Evolutionary conservation across 2,888 invertebrate species (phyloP).

Genomic region (Lingula anatina): DNA sequence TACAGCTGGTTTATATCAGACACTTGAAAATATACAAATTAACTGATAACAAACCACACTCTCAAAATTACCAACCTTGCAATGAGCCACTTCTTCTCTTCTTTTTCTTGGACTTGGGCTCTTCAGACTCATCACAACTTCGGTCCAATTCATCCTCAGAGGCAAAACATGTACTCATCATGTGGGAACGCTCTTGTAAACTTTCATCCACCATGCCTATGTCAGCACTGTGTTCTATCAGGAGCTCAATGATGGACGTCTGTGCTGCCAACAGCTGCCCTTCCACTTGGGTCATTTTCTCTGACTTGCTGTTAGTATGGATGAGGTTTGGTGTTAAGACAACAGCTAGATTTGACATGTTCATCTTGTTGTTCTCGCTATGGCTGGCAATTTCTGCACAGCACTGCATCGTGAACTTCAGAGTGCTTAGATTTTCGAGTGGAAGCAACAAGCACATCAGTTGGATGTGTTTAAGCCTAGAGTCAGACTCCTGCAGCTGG

Average conservation of each 20-base stretch:
- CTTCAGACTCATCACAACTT: slow-evolving; percentile 33
- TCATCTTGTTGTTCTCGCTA: slow-evolving; percentile 76
- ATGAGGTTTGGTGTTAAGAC: slow-evolving; percentile 82
- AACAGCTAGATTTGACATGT: slow-evolving; percentile 74
- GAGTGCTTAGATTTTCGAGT: slow-evolving; percentile 68
- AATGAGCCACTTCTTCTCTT: slow-evolving; percentile 81
- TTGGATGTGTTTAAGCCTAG: slow-evolving; percentile 60
- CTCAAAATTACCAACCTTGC: no score
- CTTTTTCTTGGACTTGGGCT: slow-evolving; percentile 43
- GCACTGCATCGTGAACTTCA: slow-evolving; percentile 73
- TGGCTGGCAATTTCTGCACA: slow-evolving; percentile 66
- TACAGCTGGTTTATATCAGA: no score
- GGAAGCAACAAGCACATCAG: slow-evolving; percentile 70
- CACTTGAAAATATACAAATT: no score
- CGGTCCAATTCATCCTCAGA: slow-evolving; percentile 39
- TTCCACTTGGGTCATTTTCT: slow-evolving; percentile 40
- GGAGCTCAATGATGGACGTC: slow-evolving; percentile 58
- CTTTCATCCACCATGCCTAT: slow-evolving; percentile 70
- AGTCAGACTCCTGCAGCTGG: slow-evolving; percentile 38
- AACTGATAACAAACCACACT: no score
- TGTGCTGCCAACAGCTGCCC: slow-evolving; percentile 43
- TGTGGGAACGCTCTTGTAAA: slow-evolving; percentile 53
- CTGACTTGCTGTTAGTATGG: slow-evolving; percentile 59
- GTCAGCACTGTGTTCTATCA: slow-evolving; percentile 71
- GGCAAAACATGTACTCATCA: slow-evolving; percentile 34